Evolutionary conservation across 2,113 vertebrate genomes (phyloP).

Genomic region (Cynocephalus volans): DNA sequence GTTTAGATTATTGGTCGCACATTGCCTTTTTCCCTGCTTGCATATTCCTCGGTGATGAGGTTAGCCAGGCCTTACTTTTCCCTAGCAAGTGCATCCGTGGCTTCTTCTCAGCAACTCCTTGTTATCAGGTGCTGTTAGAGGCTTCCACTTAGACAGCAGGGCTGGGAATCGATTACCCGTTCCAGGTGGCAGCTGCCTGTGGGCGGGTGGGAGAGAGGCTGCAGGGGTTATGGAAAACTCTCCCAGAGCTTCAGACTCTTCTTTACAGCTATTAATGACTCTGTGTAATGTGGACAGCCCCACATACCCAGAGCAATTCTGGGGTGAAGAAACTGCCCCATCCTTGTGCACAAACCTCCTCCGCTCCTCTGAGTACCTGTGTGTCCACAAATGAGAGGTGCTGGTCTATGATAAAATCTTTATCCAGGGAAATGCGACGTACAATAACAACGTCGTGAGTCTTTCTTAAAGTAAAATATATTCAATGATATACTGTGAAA

Average conservation of each 20-base stretch:
- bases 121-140: background rate
- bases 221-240: background rate
- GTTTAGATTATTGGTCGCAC: background rate
- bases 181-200: background rate
- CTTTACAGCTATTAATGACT: background rate
- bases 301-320: background rate
- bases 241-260: background rate
- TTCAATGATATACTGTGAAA: background rate
- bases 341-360: background rate
- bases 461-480: constrained; percentile 11
- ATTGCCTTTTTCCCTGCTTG: background rate
- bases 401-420: background rate
- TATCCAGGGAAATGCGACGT: background rate
- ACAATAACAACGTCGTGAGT: background rate
- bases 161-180: background rate
- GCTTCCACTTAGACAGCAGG: background rate
- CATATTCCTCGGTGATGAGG: background rate
- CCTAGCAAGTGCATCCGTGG: background rate
- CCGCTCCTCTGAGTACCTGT: background rate
- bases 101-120: background rate
- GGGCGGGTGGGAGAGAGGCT: too few species aligned
- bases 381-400: background rate
- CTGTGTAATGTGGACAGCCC: background rate
- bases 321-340: background rate
- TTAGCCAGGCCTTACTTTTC: background rate